Percentiles rank a stretch among this genome's conserved stretches.
Conservation (phyloP, 2,113 vertebrate genomes). For the Loxodonta africana region DNA sequence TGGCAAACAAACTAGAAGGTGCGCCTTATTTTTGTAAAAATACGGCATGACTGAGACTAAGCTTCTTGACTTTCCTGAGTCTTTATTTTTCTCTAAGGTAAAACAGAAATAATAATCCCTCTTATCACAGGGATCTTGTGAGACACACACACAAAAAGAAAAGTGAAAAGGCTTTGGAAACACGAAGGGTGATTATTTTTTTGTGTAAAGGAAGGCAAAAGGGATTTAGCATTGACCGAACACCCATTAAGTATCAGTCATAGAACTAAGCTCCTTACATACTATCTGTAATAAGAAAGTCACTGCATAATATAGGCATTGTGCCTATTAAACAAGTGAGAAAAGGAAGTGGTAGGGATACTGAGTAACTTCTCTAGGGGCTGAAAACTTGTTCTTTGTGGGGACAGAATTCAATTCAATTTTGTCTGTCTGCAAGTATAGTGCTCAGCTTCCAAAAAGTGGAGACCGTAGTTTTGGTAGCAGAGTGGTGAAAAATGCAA, state of each 20-base stretch:
- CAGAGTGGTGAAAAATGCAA: background rate
- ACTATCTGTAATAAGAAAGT: background rate
- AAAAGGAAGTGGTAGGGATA: background rate
- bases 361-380: background rate
- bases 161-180: background rate
- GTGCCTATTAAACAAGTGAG: background rate
- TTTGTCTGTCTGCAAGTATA: constrained; percentile 15
- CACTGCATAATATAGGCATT: background rate
- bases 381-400: background rate
- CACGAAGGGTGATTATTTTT: background rate
- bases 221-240: background rate
- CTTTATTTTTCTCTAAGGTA: constrained; percentile 28
- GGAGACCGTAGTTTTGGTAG: background rate
- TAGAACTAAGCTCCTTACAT: background rate
- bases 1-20: too few species aligned
- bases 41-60: background rate
- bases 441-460: background rate
- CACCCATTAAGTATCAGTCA: background rate
- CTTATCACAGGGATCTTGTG: background rate
- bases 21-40: too few species aligned
- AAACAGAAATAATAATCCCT: constrained; percentile 10
- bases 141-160: background rate
- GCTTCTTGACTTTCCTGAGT: background rate
- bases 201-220: background rate
- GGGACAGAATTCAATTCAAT: constrained; percentile 4